A percentile compares a stretch with the other conserved stretches of the same genome.
Evolutionary conservation across 2,797 vertebrate genomes (phyloP).

Genomic region (Heterohyrax brucei): DNA sequence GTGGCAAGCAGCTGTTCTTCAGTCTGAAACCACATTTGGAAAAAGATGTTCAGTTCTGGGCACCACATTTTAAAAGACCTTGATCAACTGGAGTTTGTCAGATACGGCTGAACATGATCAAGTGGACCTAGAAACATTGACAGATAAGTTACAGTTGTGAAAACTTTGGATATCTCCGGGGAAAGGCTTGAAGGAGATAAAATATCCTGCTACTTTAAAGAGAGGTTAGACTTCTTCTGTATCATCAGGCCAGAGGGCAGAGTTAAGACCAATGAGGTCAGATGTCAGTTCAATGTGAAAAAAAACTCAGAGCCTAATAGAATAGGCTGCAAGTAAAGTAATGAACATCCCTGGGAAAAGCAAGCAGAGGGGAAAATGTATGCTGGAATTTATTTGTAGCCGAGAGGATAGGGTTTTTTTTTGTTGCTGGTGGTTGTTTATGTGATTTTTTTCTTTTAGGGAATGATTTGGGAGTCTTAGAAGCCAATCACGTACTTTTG

Average conservation of each 20-base stretch:
- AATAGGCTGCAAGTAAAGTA: background rate
- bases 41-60: conserved; percentile 40
- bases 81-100: conserved; percentile 33
- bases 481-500: background rate
- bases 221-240: background rate
- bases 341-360: background rate
- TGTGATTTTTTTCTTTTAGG: background rate
- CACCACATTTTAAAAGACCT: conserved; percentile 54
- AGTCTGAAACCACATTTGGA: conserved; percentile 68
- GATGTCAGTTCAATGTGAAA: background rate
- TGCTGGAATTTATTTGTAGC: background rate
- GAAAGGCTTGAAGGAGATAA: background rate
- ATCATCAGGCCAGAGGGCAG: background rate
- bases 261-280: background rate
- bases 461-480: background rate
- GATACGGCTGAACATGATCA: background rate
- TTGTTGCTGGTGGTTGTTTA: background rate
- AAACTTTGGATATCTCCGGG: background rate
- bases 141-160: background rate
- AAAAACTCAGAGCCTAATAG: background rate
- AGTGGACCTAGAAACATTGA: background rate
- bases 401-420: background rate
- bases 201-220: background rate
- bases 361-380: background rate
- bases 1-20: conserved; percentile 52